These are phyloP conservation scores for Ceyx erithaca DNA, from an alignment of 2,797 vertebrate genomes.

Conservation along the genomic window DNA sequence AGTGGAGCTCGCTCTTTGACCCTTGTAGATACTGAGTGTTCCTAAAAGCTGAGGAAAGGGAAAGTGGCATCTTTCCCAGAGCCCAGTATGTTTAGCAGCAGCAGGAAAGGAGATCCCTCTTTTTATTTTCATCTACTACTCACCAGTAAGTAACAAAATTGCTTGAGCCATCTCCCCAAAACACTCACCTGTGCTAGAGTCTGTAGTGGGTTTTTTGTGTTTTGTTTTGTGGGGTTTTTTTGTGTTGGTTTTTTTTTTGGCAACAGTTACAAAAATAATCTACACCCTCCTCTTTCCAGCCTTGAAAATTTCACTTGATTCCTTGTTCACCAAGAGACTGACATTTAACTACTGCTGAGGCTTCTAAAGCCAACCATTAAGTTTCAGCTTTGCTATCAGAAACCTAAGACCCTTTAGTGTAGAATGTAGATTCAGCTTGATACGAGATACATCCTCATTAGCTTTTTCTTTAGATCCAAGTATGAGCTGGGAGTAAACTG, in stretches of 20 bases:
- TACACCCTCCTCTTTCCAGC: neutral
- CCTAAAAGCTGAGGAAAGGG: neutral
- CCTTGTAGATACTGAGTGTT: neutral
- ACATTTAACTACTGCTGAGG: neutral
- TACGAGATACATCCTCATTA: neutral
- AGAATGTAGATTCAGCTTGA: neutral
- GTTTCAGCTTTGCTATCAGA: neutral
- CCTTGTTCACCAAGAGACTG: neutral
- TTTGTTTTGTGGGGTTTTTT: no score
- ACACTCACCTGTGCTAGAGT: accelerated
- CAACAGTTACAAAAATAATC: neutral
- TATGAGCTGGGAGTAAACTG: neutral
- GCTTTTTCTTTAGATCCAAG: neutral
- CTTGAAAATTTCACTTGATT: neutral
- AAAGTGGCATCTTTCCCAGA: neutral
- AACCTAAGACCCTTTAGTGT: neutral
- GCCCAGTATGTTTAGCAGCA: neutral
- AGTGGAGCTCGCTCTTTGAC: neutral
- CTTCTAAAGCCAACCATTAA: neutral
- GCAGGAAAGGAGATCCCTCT: neutral
- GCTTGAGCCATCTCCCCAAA: neutral
- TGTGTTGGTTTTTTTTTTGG: neutral
- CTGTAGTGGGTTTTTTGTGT: no score
- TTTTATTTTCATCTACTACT: neutral
- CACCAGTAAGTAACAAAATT: neutral